Percentiles rank a stretch among this genome's conserved stretches.
Conservation (phyloP, 2,113 vertebrate genomes). For the Phalacrocorax carbo region DNA sequence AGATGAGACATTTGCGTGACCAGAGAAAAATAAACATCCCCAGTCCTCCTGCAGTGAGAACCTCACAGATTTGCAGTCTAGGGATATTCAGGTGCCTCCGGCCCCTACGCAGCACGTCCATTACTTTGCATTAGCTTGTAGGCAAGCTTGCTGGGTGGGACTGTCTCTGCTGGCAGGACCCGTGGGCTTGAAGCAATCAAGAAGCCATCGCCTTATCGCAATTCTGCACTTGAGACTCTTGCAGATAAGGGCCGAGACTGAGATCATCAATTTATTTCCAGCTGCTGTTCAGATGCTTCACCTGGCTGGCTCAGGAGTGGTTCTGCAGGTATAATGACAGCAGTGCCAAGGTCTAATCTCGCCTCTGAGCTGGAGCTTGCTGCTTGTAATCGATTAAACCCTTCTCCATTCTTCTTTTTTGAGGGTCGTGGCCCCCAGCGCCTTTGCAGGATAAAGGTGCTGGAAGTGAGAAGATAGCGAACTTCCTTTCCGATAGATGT, state of each 20-base stretch:
- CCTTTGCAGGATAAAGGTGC: not conserved
- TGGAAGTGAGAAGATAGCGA: not conserved
- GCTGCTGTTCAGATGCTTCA: not conserved
- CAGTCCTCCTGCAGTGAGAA: not conserved
- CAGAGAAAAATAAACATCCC: not conserved
- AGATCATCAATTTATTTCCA: not conserved
- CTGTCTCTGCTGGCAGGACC: not conserved
- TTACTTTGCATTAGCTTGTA: not conserved
- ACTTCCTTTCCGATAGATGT: not conserved
- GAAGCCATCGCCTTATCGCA: not conserved
- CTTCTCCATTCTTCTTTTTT: not conserved
- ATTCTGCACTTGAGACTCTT: not conserved
- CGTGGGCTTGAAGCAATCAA: not conserved
- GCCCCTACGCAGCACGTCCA: rapidly evolving
- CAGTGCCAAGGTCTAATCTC: not conserved
- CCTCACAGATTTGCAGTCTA: not conserved
- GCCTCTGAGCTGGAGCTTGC: not conserved
- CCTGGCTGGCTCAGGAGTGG: not conserved
- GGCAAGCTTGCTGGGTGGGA: not conserved
- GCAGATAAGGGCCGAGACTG: not conserved
- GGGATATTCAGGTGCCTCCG: not conserved
- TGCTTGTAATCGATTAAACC: not conserved
- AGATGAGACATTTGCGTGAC: not conserved
- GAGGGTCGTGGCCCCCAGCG: not conserved
- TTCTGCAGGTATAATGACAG: not conserved